A percentile compares a stretch with the other conserved stretches of the same genome.
Evolutionary conservation across 2,888 invertebrate species (phyloP).

Genomic region (Eupithecia exiguata): DNA sequence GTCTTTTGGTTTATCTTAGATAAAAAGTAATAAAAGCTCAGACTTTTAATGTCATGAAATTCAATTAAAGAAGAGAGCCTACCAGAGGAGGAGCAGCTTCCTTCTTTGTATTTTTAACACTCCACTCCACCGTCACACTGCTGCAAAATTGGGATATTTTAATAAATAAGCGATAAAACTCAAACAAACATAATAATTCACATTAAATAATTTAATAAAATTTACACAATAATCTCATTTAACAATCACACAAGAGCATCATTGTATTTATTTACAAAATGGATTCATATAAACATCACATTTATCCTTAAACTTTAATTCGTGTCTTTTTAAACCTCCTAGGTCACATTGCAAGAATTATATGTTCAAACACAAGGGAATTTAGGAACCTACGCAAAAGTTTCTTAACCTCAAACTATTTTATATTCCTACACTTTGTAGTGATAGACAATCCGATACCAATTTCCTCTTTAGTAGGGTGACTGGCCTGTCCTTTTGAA

Average conservation of each 20-base stretch:
- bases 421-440: neutral
- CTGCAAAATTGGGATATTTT: neutral
- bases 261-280: constrained; percentile 6
- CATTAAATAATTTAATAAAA: constrained; percentile 1
- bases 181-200: neutral
- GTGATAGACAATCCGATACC: neutral
- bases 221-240: constrained; percentile 8
- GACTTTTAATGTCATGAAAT: no score
- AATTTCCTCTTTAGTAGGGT: neutral
- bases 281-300: neutral
- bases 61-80: no score
- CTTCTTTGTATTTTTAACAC: no score
- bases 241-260: neutral
- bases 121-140: no score
- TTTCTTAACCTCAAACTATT: neutral
- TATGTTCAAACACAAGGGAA: neutral
- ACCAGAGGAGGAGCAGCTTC: no score
- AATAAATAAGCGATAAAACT: neutral
- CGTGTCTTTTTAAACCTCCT: neutral
- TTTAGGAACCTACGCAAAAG: neutral
- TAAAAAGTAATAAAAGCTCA: no score
- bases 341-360: neutral
- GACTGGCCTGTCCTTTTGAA: neutral
- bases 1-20: no score
- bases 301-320: neutral